phyloP scores from a whole-genome alignment of 2,113 vertebrate genomes.

The Microcebus lehilahytsara region DNA sequence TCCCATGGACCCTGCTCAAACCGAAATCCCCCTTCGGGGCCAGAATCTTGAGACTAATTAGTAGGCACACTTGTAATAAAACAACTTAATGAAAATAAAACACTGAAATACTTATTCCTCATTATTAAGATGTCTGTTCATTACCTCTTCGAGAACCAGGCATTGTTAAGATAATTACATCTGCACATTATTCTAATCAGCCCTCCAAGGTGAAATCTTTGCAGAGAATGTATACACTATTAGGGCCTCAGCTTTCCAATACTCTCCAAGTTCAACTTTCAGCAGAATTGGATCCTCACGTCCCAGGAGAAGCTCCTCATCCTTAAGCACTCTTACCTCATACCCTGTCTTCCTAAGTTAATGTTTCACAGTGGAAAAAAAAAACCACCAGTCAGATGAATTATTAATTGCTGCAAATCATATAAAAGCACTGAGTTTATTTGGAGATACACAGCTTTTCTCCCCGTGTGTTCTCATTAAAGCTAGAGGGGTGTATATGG shows the following conservation, averaged over 20 bases:
- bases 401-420: neutral
- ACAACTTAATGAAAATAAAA: neutral
- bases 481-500: too few species aligned
- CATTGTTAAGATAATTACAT: neutral
- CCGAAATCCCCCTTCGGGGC: neutral
- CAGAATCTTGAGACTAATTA: neutral
- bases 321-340: neutral
- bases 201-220: neutral
- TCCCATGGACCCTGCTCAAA: neutral
- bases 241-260: neutral
- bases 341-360: neutral
- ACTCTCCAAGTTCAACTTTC: neutral
- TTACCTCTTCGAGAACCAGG: neutral
- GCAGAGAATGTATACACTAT: neutral
- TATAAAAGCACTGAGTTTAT: neutral
- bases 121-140: neutral
- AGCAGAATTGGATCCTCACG: neutral
- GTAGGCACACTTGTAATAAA: neutral
- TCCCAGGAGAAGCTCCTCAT: neutral
- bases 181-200: neutral
- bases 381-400: neutral
- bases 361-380: neutral
- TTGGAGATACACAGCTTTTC: neutral
- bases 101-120: neutral
- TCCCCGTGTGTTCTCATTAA: neutral